Evolutionary conservation across 2,888 invertebrate genomes (phyloP).

Genomic region (Thymelicus acteon): DNA sequence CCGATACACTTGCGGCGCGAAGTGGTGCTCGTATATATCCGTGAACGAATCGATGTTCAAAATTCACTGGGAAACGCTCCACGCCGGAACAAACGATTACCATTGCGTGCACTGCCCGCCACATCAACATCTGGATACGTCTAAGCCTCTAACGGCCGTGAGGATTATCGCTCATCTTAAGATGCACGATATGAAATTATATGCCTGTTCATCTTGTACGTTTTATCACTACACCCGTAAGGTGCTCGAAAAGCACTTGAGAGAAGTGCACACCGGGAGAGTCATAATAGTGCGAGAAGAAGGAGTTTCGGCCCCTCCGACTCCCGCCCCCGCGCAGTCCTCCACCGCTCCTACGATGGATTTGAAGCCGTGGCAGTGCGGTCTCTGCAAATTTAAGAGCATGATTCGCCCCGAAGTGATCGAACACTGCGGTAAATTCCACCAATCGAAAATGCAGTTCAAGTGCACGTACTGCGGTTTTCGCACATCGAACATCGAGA

Average conservation of each 20-base stretch:
- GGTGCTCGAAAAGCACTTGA: conserved; percentile 87
- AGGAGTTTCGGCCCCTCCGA: conserved; percentile 51
- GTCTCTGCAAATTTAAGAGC: conserved; percentile 86
- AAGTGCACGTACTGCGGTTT: conserved; percentile 89
- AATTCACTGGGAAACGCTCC: conserved; percentile 89
- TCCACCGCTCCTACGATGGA: conserved; percentile 71
- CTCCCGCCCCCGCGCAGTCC: conserved; percentile 41
- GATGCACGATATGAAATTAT: conserved; percentile 89
- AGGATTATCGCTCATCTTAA: conserved; percentile 89
- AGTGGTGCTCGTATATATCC: conserved; percentile 88
- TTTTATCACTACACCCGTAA: conserved; percentile 87
- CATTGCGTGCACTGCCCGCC: conserved; percentile 90
- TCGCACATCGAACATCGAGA: conserved; percentile 77
- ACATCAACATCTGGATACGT: conserved; percentile 77
- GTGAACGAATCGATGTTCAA: conserved; percentile 89
- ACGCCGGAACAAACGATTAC: conserved; percentile 85
- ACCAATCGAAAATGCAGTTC: conserved; percentile 88
- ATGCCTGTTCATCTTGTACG: conserved; percentile 89
- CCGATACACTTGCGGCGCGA: conserved; percentile 90
- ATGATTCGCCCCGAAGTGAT: conserved; percentile 85
- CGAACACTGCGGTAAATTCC: conserved; percentile 84
- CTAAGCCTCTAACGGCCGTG: conserved; percentile 79
- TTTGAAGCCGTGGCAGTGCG: conserved; percentile 88
- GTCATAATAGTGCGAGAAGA: conserved; percentile 68
- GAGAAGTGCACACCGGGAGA: conserved; percentile 84